A percentile compares a stretch with the other conserved stretches of the same genome.
These are phyloP conservation scores for Nemotelus pantherinus DNA, from an alignment of 2,888 invertebrate genomes.

Conservation along the genomic window DNA sequence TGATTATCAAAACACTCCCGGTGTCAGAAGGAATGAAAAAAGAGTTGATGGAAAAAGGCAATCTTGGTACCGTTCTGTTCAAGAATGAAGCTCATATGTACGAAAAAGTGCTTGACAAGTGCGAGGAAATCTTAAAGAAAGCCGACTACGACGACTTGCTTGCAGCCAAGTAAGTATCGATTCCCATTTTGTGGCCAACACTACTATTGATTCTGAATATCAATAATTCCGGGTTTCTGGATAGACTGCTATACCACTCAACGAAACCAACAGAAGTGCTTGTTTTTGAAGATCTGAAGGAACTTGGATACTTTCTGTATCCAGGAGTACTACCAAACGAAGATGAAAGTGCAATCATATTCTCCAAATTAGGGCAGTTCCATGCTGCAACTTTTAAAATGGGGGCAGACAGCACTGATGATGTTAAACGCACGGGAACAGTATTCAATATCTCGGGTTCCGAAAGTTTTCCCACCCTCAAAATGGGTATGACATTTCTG, in stretches of 20 bases:
- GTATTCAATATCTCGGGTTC: not conserved
- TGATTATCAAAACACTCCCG: slow-evolving; percentile 29
- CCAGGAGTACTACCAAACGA: not conserved
- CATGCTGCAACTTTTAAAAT: slow-evolving; percentile 27
- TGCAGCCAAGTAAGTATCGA: slow-evolving; percentile 6
- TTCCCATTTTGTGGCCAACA: not conserved
- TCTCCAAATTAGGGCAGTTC: slow-evolving; percentile 10
- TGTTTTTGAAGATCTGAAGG: slow-evolving; percentile 35
- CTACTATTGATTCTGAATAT: not conserved
- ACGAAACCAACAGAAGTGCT: not conserved
- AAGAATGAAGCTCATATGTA: slow-evolving; percentile 12
- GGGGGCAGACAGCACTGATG: not conserved
- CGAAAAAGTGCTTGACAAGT: not conserved
- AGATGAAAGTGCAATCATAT: not conserved
- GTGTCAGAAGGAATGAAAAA: slow-evolving; percentile 20
- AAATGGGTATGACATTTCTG: not conserved
- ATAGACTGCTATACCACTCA: slow-evolving; percentile 15
- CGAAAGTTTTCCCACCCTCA: not conserved
- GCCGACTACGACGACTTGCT: not conserved
- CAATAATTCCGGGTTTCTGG: not conserved
- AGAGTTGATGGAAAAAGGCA: not conserved
- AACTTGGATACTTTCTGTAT: not conserved
- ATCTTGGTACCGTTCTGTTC: not conserved
- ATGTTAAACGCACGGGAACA: not conserved
- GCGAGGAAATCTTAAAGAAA: not conserved